Conservation (phyloP, 1,140 invertebrate species). For the Diorhabda carinulata region DNA sequence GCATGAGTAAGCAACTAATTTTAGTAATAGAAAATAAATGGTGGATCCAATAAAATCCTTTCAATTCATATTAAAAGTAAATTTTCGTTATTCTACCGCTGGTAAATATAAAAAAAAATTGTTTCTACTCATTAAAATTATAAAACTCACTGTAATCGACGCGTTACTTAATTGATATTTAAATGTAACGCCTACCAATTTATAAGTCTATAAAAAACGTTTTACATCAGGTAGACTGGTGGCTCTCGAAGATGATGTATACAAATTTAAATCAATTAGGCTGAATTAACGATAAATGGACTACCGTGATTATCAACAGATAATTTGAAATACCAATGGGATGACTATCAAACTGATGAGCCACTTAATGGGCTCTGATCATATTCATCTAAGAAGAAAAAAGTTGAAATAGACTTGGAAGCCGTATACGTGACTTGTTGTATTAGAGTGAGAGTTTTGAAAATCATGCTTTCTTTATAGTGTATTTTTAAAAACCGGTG, state of each 20-base stretch:
- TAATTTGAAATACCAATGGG: not conserved
- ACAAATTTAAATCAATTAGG: slow-evolving; percentile 12
- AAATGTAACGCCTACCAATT: slow-evolving; percentile 7
- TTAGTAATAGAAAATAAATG: too few species aligned
- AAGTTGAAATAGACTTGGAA: not conserved
- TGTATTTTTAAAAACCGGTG: too few species aligned
- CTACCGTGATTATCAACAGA: slow-evolving; percentile 9
- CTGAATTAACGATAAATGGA: slow-evolving; percentile 7
- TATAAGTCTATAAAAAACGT: not conserved
- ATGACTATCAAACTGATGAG: not conserved
- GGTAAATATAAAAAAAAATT: too few species aligned
- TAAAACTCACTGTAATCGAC: slow-evolving; percentile 10
- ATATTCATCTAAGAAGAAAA: not conserved
- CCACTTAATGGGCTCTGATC: not conserved
- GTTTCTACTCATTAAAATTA: slow-evolving; percentile 21
- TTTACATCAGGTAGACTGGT: slow-evolving; percentile 1
- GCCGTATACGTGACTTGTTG: not conserved
- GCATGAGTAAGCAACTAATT: too few species aligned
- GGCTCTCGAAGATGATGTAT: not conserved
- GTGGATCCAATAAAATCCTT: too few species aligned
- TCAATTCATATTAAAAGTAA: too few species aligned
- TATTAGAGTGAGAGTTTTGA: too few species aligned
- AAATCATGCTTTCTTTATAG: too few species aligned
- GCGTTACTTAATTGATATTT: slow-evolving; percentile 7
- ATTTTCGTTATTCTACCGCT: too few species aligned